Evolutionary conservation across 2,888 invertebrate species (phyloP).

Genomic region (Criorhina ranunculi): DNA sequence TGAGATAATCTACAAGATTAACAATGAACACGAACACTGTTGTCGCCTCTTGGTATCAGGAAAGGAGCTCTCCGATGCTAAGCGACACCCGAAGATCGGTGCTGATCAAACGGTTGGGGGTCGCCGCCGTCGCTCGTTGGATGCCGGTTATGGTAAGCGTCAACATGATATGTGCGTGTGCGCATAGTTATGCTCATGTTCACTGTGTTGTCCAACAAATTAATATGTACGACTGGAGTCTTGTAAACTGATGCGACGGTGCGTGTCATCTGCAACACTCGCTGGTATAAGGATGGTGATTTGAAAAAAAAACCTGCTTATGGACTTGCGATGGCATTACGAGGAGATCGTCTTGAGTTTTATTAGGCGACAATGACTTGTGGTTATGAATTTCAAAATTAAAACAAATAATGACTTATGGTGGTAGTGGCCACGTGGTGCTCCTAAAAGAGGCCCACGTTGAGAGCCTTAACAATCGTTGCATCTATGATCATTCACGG

Average conservation of each 20-base stretch:
- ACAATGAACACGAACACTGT: slow-evolving; percentile 45
- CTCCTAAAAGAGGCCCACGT: no score
- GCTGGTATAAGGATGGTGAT: slow-evolving; percentile 62
- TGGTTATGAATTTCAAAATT: no score
- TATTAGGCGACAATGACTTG: slow-evolving; percentile 20
- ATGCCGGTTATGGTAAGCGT: slow-evolving; percentile 64
- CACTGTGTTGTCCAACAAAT: slow-evolving; percentile 65
- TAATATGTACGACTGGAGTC: slow-evolving; percentile 59
- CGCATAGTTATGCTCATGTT: slow-evolving; percentile 71
- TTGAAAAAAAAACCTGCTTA: slow-evolving; percentile 45
- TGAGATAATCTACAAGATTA: slow-evolving; percentile 61
- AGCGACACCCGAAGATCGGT: slow-evolving; percentile 64
- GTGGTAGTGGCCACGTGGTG: no score
- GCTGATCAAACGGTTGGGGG: slow-evolving; percentile 52
- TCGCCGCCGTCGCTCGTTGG: neutral
- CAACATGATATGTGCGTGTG: slow-evolving; percentile 59
- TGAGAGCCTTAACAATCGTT: no score
- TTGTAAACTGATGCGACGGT: slow-evolving; percentile 53
- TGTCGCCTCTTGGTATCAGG: slow-evolving; percentile 16
- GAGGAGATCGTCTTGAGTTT: neutral
- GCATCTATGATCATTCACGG: no score
- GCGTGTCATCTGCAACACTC: slow-evolving; percentile 57
- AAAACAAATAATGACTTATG: no score
- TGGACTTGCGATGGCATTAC: slow-evolving; percentile 40
- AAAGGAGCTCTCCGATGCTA: slow-evolving; percentile 24